Evolutionary conservation across 2,113 vertebrate genomes (phyloP).

Genomic region (Holacanthus passer): DNA sequence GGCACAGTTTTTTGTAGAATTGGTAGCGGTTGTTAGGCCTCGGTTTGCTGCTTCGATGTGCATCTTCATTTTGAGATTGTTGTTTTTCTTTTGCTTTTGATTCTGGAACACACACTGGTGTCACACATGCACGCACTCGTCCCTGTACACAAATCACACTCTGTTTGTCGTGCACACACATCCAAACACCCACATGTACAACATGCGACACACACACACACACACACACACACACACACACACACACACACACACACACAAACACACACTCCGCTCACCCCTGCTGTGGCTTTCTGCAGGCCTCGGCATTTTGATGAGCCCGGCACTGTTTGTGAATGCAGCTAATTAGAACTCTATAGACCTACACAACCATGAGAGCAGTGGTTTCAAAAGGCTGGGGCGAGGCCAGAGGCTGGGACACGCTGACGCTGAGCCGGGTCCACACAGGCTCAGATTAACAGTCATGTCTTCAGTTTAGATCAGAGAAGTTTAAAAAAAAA

Average conservation of each 20-base stretch:
- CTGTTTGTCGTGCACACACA: constrained; percentile 23
- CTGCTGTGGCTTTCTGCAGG: constrained; percentile 81
- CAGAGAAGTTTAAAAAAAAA: not conserved
- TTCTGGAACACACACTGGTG: constrained; percentile 44
- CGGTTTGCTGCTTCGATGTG: constrained; percentile 16
- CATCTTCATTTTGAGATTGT: constrained; percentile 49
- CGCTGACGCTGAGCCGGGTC: constrained; percentile 20
- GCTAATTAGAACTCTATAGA: constrained; percentile 80
- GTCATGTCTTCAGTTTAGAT: not conserved
- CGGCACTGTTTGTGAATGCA: constrained; percentile 78
- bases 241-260: constrained; percentile 8
- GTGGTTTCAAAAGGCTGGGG: constrained; percentile 63
- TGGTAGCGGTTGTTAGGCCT: constrained; percentile 24
- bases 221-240: constrained; percentile 25
- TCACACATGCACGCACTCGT: constrained; percentile 30
- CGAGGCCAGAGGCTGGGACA: constrained; percentile 53
- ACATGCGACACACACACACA: constrained; percentile 25
- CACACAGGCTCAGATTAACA: constrained; percentile 7
- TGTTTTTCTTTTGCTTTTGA: constrained; percentile 30
- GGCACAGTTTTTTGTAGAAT: constrained; percentile 8
- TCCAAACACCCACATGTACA: constrained; percentile 45
- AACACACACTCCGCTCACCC: constrained; percentile 58
- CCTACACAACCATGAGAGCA: constrained; percentile 65
- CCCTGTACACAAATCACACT: constrained; percentile 50
- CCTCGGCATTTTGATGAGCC: constrained; percentile 79